A percentile compares a stretch with the other conserved stretches of the same genome.
Conservation (phyloP, 2,113 vertebrate genomes). For the Montifringilla adamsi region DNA sequence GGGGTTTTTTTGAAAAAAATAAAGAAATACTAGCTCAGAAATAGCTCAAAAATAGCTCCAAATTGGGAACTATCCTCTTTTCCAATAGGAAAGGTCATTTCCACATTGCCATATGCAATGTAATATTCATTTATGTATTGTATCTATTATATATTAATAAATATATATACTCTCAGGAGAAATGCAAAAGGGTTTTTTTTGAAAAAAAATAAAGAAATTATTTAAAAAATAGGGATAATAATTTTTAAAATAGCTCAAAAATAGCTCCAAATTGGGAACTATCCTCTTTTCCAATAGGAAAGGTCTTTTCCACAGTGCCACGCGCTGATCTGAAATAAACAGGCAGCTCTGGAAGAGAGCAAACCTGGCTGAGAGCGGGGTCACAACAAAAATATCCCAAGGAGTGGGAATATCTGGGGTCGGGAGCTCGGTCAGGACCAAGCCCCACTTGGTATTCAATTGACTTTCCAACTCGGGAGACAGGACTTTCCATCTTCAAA, state of each 20-base stretch:
- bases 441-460: constrained; percentile 74
- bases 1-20: no score
- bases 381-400: not conserved
- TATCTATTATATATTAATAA: no score
- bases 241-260: not conserved
- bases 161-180: not conserved
- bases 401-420: not conserved
- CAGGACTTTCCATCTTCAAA: constrained; percentile 79
- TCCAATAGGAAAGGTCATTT: no score
- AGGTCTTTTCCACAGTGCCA: not conserved
- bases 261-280: not conserved
- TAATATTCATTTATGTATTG: no score
- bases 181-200: not conserved
- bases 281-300: not conserved
- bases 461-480: constrained; percentile 81
- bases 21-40: no score
- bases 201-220: not conserved
- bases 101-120: no score
- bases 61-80: not conserved
- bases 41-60: not conserved
- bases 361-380: not conserved
- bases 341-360: not conserved
- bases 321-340: not conserved
- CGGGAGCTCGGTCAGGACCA: constrained; percentile 38
- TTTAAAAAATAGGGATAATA: no score